phyloP scores from a whole-genome alignment of 2,113 vertebrate genomes.

The Butorides virescens region DNA sequence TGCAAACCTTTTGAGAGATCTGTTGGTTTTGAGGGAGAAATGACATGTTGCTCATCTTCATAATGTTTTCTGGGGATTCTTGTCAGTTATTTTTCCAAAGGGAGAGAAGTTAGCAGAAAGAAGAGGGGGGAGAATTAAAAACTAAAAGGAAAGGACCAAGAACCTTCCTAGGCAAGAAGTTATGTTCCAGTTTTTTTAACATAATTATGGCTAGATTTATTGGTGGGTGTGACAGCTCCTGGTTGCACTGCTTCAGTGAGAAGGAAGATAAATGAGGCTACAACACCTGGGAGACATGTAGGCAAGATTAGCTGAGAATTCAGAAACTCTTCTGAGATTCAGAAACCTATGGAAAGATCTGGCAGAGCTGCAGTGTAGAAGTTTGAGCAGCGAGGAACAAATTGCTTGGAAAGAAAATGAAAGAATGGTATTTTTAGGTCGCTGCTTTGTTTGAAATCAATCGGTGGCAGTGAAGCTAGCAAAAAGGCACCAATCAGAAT shows the following conservation, averaged over 20 bases:
- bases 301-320: constrained; percentile 44
- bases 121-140: background rate
- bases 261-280: constrained; percentile 68
- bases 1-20: constrained; percentile 49
- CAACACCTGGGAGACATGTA: constrained; percentile 31
- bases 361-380: background rate
- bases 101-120: background rate
- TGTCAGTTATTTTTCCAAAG: constrained; percentile 26
- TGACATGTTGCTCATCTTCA: constrained; percentile 40
- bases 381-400: background rate
- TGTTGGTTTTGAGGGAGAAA: constrained; percentile 50
- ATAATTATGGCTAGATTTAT: constrained; percentile 64
- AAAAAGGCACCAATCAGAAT: background rate
- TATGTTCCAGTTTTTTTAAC: constrained; percentile 24
- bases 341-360: constrained; percentile 23
- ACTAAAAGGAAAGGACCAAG: background rate
- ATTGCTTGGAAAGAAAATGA: constrained; percentile 1
- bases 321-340: constrained; percentile 42
- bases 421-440: constrained; percentile 4
- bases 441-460: background rate
- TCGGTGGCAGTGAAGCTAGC: background rate
- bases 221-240: constrained; percentile 39
- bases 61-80: constrained; percentile 39
- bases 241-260: constrained; percentile 13
- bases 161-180: constrained; percentile 16